Evolutionary conservation across 2,797 vertebrate species (phyloP).

Genomic region (Oreonectes daqikongensis): DNA sequence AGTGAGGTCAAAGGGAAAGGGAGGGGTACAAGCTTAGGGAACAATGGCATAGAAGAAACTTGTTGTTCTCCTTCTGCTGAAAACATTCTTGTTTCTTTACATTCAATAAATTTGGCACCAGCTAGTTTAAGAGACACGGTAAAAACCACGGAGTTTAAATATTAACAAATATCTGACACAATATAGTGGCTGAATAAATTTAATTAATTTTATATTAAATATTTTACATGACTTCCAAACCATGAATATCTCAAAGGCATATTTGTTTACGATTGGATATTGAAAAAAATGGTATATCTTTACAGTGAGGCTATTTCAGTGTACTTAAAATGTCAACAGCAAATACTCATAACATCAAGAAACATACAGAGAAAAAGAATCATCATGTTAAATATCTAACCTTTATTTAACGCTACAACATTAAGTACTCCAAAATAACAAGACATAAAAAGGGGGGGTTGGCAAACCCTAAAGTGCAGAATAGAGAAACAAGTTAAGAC

Average conservation of each 20-base stretch:
- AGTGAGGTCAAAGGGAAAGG: slow-evolving; percentile 46
- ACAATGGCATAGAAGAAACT: no score
- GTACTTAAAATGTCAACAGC: background rate
- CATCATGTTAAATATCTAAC: slow-evolving; percentile 74
- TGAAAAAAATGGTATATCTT: background rate
- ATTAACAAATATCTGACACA: no score
- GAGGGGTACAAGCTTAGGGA: no score
- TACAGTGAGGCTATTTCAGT: background rate
- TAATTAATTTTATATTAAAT: background rate
- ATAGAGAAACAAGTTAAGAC: slow-evolving; percentile 59
- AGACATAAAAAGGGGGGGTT: slow-evolving; percentile 59
- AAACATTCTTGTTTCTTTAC: no score
- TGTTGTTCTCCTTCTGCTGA: no score
- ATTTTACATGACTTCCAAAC: background rate
- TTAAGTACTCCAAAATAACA: slow-evolving; percentile 67
- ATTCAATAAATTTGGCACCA: no score
- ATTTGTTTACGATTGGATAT: background rate
- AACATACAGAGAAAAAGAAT: slow-evolving; percentile 65
- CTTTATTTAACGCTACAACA: slow-evolving; percentile 78
- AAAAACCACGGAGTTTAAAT: no score
- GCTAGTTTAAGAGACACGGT: no score
- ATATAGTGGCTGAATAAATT: background rate
- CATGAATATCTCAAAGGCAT: background rate
- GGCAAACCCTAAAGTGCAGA: slow-evolving; percentile 73
- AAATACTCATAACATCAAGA: slow-evolving; percentile 57